Conservation (phyloP, 2,888 invertebrate genomes). For the Apocheima hispidaria region DNA sequence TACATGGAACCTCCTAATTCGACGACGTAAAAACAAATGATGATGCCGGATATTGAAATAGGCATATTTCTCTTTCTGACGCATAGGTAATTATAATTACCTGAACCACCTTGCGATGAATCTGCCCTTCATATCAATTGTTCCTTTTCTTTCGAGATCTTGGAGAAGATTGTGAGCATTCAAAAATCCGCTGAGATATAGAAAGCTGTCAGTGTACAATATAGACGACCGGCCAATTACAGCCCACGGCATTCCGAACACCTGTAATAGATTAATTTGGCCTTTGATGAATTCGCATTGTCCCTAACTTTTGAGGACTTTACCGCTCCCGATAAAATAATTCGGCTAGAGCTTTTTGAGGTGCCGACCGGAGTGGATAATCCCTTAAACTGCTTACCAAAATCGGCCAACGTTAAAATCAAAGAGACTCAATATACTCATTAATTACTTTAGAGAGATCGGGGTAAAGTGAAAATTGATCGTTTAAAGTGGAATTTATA, state of each 20-base stretch:
- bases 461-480: slow-evolving; percentile 39
- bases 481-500: slow-evolving; percentile 40
- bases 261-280: slow-evolving; percentile 57
- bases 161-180: slow-evolving; percentile 83
- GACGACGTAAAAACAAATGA: background rate
- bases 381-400: slow-evolving; percentile 43
- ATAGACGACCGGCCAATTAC: slow-evolving; percentile 87
- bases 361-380: slow-evolving; percentile 40
- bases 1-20: slow-evolving; percentile 7
- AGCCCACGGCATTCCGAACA: slow-evolving; percentile 86
- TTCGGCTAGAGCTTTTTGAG: slow-evolving; percentile 35
- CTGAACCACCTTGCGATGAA: slow-evolving; percentile 84
- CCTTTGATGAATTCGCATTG: slow-evolving; percentile 36
- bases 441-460: slow-evolving; percentile 44
- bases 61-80: slow-evolving; percentile 5
- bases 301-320: slow-evolving; percentile 35
- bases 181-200: slow-evolving; percentile 86
- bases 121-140: slow-evolving; percentile 80
- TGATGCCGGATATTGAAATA: slow-evolving; percentile 1
- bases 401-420: slow-evolving; percentile 44
- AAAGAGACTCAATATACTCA: slow-evolving; percentile 47
- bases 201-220: slow-evolving; percentile 87
- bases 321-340: slow-evolving; percentile 36
- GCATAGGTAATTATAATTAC: slow-evolving; percentile 59
- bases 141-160: slow-evolving; percentile 80